A percentile compares a stretch with the other conserved stretches of the same genome.
Conservation (phyloP, 2,888 invertebrate genomes). For the Lasioglossum figueresi region DNA sequence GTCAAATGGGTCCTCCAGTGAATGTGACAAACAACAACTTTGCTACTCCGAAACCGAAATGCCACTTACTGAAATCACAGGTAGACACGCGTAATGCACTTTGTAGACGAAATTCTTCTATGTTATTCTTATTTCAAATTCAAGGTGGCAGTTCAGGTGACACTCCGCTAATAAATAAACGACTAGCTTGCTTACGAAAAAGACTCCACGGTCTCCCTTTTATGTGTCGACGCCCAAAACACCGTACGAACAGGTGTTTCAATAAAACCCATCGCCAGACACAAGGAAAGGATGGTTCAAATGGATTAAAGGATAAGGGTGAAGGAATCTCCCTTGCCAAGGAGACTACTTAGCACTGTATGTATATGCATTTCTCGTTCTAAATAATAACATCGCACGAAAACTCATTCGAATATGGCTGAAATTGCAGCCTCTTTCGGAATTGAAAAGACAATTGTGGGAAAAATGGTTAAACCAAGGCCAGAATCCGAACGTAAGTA, state of each 20-base stretch:
- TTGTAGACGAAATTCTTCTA: not conserved
- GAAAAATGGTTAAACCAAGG: slow-evolving; percentile 78
- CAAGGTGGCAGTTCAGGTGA: slow-evolving; percentile 31
- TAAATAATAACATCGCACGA: not conserved
- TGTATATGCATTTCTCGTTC: slow-evolving; percentile 36
- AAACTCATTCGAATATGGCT: slow-evolving; percentile 7
- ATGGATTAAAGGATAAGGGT: no score
- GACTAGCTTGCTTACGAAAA: slow-evolving; percentile 73
- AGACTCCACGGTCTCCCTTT: slow-evolving; percentile 82
- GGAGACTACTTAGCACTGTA: slow-evolving; percentile 82
- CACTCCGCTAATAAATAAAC: slow-evolving; percentile 78
- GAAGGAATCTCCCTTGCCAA: slow-evolving; percentile 78
- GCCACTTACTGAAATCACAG: slow-evolving; percentile 60
- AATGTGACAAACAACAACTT: slow-evolving; percentile 51
- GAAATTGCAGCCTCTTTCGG: slow-evolving; percentile 80
- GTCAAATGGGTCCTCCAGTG: slow-evolving; percentile 57
- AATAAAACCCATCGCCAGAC: slow-evolving; percentile 84
- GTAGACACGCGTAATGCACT: slow-evolving; percentile 35
- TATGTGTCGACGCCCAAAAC: slow-evolving; percentile 86
- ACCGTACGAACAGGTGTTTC: slow-evolving; percentile 85
- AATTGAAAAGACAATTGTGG: slow-evolving; percentile 81
- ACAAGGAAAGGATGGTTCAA: slow-evolving; percentile 85
- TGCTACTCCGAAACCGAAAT: no score
- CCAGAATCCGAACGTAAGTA: slow-evolving; percentile 63
- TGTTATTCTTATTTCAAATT: slow-evolving; percentile 48